Evolutionary conservation across 2,797 vertebrate species (phyloP), one percentile per base, ranked within the genome.

Genomic region (Coccyzus lansbergi): DNA sequence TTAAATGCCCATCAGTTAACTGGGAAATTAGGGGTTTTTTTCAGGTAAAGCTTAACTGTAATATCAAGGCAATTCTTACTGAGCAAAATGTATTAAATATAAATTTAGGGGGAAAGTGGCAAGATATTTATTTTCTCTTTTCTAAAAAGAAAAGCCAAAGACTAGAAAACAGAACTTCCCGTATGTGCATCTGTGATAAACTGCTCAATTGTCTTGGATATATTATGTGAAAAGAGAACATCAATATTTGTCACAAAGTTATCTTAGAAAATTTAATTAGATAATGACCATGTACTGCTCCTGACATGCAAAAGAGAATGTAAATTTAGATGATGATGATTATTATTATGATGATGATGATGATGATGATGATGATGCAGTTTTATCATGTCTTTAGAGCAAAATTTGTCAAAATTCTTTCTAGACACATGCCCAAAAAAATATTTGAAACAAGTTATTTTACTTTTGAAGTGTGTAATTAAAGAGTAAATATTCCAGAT

Each of bases 401-500:
- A 90, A 85, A 69, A 81, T 29, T 52, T 83, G 55, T 59, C 53
- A 72, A 93, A 62, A 6, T 83, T 63, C 42, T 70, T 67, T 91
- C 74, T 52, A 89, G 52, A 81, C 33, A 69, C 51, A 70, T 55
- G 17, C 13, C 21, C 18, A 63, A 79, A 21, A 38, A 38, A 90
- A 58, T 44, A 65, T 82, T 58, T 90, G 71, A 78, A 95, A 68
- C 17, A 89, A 95, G 36, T 22, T 79, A 16, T 5, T 93, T 83
- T 29, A 75, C 1, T 8, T 81, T 91, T 93, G 75, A 88, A 92
- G 81, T 55, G 68, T 29, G n/a, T 83, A 93, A 92, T 91, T 83
- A 88, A 76, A 85, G 42, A 58, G 74, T 92, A 86, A 95, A 91
- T 25, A 79, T 76, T 88, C 59, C 46, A 74, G 52, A 76, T 87